These are phyloP conservation scores for Microtus pennsylvanicus DNA, from an alignment of 2,113 vertebrate species.

Conservation along the genomic window DNA sequence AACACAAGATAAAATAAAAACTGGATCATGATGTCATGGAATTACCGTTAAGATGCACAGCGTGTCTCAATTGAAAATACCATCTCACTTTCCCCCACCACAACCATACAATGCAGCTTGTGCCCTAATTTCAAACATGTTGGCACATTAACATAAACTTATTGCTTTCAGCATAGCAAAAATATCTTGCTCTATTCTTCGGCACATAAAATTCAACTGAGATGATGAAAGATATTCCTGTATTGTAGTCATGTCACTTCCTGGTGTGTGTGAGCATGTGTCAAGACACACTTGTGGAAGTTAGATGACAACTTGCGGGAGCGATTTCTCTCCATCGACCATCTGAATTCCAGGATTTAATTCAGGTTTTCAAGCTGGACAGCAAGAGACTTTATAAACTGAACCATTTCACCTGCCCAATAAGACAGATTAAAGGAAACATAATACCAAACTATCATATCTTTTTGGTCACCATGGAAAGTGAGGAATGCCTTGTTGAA, in stretches of 20 bases:
- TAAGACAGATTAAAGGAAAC: background rate
- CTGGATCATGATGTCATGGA: background rate
- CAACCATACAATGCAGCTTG: background rate
- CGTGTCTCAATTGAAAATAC: slow-evolving; percentile 9
- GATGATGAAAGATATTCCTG: background rate
- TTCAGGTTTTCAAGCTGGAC: background rate
- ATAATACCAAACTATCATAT: background rate
- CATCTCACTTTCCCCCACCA: background rate
- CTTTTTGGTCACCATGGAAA: background rate
- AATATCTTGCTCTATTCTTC: background rate
- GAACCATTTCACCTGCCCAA: background rate
- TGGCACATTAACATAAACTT: background rate
- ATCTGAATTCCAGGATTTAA: background rate
- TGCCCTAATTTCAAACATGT: background rate
- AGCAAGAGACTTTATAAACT: too few species aligned
- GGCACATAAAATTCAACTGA: background rate
- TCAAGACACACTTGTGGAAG: background rate
- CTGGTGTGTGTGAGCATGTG: background rate
- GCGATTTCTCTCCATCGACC: too few species aligned
- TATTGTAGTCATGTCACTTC: background rate
- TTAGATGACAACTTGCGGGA: too few species aligned
- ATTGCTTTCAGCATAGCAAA: background rate
- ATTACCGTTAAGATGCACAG: background rate
- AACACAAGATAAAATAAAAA: background rate
- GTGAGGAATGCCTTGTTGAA: background rate